Evolutionary conservation across 2,888 invertebrate species (phyloP), one percentile per base, ranked within the genome.

Genomic region (Horisme vitalbata): DNA sequence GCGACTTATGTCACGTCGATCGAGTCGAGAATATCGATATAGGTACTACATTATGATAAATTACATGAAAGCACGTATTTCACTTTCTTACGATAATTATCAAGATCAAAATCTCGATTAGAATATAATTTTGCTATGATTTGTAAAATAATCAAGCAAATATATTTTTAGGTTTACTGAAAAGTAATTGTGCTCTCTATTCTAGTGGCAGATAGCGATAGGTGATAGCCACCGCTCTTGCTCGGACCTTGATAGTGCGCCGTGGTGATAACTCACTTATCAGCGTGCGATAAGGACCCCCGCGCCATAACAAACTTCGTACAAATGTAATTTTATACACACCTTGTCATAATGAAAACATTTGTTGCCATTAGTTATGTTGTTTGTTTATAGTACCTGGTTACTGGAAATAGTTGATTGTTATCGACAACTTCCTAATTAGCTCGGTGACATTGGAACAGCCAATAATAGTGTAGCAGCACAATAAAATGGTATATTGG

Each of bases 221-320:
- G 38, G 51, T 44, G 59, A 63, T 61, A 61, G 59, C 59, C 55
- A 55, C 57, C 55, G 61, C 57, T 61, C 55, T 55, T 45, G 55
- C 54, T 63, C 66, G 55, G 71, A 68, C 73, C 75, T 74, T 78
- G 77, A 74, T 57, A 59, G 63, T 65, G 63, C 63, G 69, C 61
- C 61, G 51, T 62, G 55, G 57, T 63, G 76, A 75, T 70, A 72
- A 58, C 52, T 41, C 36, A 36, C 45, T 68, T 78, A 76, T 75
- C 77, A 70, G 59, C 57, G 55, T 48, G 54, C 55, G 72, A 71
- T 74, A 69, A 62, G 63, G 63, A 70, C 65, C 65, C 64, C 61
- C 65, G 68, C 68, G 61, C 59, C 71, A 74, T 45, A 66, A 72
- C 66, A 68, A 66, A 68, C 63, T 50, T 45, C 45, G 27, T 31